Evolutionary conservation across 2,113 vertebrate species (phyloP), one percentile per base, ranked within the genome.

Genomic region (Onychostoma macrolepis): DNA sequence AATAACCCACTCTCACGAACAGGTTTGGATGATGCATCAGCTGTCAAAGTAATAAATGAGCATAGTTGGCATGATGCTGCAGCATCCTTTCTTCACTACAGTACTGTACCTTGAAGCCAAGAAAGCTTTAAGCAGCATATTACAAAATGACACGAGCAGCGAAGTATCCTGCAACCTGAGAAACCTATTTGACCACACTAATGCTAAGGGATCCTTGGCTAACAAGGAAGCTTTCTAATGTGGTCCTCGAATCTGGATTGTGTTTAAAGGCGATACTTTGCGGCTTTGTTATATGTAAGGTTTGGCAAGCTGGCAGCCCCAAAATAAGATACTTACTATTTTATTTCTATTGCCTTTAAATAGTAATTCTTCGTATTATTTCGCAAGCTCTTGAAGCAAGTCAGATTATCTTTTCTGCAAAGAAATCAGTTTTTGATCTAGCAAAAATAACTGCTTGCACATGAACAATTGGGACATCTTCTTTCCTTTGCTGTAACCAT

Each of bases 11-110:
- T 89, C 56, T 84, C 83, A 82, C 74, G 45, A 87, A 87, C 80
- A 86, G 38, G 79, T 75, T 79, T 79, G 63, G 79, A 86, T 86
- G 53, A 87, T 81, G 36, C 83, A 87, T 87, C 61, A 87, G 88
- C 83, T 83, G 86, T 83, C 86, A 63, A 28, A 74, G 71, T 89
- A 83, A 87, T 53, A 33, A 83, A 83, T 85, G 65, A 87, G 63
- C 38, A 24, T 69, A 50, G 41, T 17, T 75, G 79, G 86, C 80
- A 85, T 61, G 76, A 71, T 72, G 87, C 82, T 80, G 43, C 45
- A 71, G 61, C 74, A 79, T 84, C 45, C 50, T 43, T 83, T 28
- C 21, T 63, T 79, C 50, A 41, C 26, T 78, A 17, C 24, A 33
- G 4, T 38, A 53, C 33, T 65, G 15, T 61, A 76, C 26, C 75